These are phyloP conservation scores for Trachymyrmex septentrionalis DNA, from an alignment of 1,140 invertebrate genomes.

Conservation along the genomic window DNA sequence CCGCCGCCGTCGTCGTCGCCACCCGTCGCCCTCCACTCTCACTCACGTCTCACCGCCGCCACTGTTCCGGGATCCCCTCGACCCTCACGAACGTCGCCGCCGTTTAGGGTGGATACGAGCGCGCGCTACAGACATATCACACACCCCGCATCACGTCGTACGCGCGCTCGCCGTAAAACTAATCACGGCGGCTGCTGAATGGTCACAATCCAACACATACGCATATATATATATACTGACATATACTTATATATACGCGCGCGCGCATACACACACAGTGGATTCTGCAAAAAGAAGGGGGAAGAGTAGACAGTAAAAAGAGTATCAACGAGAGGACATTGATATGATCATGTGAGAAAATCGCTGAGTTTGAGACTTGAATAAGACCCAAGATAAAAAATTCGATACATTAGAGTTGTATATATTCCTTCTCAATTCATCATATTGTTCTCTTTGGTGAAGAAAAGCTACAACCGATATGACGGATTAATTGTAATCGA, in stretches of 20 bases:
- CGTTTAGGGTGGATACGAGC: slow-evolving; percentile 33
- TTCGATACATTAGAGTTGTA: neutral
- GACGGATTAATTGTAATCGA: too few species aligned
- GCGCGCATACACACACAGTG: too few species aligned
- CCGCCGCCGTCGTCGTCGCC: slow-evolving; percentile 52
- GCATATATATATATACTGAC: too few species aligned
- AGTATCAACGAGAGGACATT: neutral
- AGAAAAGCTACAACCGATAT: too few species aligned
- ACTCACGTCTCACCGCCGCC: neutral
- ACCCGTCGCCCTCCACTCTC: slow-evolving; percentile 32
- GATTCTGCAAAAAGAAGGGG: neutral
- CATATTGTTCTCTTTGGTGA: neutral
- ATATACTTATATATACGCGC: neutral
- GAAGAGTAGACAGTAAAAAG: neutral
- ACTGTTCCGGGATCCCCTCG: slow-evolving; percentile 39
- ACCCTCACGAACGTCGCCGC: neutral
- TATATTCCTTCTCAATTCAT: neutral
- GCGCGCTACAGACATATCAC: slow-evolving; percentile 25
- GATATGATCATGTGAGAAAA: neutral
- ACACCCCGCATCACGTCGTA: neutral
- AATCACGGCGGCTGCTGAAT: neutral
- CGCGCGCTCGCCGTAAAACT: slow-evolving; percentile 22
- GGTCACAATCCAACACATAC: neutral
- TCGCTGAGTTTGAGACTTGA: neutral
- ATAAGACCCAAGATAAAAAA: neutral